phyloP scores from a whole-genome alignment of 2,797 vertebrate genomes.

The Momotus momota region DNA sequence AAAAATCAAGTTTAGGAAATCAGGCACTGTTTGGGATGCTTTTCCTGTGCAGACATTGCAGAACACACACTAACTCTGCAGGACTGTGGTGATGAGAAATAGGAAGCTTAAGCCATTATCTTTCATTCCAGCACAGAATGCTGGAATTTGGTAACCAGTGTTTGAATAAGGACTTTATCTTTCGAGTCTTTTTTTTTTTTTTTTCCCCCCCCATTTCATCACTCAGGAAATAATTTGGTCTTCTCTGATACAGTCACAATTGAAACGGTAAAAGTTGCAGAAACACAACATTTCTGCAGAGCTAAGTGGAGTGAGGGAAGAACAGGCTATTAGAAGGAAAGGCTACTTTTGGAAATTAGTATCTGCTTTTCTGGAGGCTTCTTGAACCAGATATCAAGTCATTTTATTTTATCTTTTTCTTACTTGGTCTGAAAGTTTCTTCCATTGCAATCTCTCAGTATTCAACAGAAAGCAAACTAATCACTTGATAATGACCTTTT shows the following conservation, averaged over 20 bases:
- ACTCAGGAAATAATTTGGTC: neutral
- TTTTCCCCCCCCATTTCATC: neutral
- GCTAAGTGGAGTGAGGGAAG: neutral
- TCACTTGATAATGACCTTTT: conserved; percentile 16
- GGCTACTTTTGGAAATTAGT: neutral
- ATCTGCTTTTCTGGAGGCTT: neutral
- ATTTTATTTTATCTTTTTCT: neutral
- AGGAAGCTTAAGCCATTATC: neutral
- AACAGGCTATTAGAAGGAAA: neutral
- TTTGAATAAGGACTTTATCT: neutral
- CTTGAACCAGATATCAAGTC: neutral
- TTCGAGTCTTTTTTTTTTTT: neutral
- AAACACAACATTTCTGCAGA: neutral
- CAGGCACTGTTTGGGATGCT: neutral
- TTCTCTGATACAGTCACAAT: neutral
- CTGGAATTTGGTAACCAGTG: neutral
- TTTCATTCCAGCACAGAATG: neutral
- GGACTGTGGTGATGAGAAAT: neutral
- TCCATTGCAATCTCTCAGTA: neutral
- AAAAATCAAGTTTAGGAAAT: neutral
- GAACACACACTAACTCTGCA: neutral
- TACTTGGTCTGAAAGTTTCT: neutral
- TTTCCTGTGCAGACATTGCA: neutral
- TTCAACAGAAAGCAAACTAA: conserved; percentile 17
- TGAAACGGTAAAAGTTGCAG: neutral